Evolutionary conservation across 2,797 vertebrate species (phyloP).

Genomic region (Acanthiza pusilla): DNA sequence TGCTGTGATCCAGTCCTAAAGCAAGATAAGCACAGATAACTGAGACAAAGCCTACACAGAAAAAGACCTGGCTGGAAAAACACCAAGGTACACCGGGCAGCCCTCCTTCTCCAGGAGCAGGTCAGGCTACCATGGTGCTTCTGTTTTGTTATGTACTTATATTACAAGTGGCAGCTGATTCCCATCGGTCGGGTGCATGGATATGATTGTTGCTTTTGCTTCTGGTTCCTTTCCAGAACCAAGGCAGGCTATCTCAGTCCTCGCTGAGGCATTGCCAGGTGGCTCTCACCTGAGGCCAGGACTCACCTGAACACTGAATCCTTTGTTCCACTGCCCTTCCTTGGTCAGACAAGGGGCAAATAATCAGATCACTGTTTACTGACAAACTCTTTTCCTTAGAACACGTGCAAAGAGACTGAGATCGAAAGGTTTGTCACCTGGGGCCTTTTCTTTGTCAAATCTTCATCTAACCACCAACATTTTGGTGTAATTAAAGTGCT

Average conservation of each 20-base stretch:
- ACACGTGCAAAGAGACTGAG: neutral
- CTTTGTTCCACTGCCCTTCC: neutral
- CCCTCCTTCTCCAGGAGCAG: neutral
- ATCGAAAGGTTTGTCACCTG: neutral
- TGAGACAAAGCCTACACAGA: neutral
- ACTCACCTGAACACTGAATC: neutral
- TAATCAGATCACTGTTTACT: neutral
- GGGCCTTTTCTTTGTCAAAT: neutral
- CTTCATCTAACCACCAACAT: neutral
- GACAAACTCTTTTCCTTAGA: neutral
- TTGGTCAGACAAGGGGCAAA: neutral
- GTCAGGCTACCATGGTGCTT: neutral
- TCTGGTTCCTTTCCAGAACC: neutral
- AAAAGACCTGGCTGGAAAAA: neutral
- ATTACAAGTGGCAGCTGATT: neutral
- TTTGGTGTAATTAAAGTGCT: neutral
- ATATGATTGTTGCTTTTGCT: neutral
- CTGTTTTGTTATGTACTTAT: neutral
- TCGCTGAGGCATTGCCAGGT: neutral
- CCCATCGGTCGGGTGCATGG: fast-evolving
- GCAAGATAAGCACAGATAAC: neutral
- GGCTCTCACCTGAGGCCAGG: neutral
- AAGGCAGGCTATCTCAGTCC: neutral
- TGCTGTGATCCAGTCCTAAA: neutral
- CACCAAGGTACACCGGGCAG: neutral